Base-by-base conservation (phyloP, 2,888 invertebrate genomes). In the Erynnis tages region DNA sequence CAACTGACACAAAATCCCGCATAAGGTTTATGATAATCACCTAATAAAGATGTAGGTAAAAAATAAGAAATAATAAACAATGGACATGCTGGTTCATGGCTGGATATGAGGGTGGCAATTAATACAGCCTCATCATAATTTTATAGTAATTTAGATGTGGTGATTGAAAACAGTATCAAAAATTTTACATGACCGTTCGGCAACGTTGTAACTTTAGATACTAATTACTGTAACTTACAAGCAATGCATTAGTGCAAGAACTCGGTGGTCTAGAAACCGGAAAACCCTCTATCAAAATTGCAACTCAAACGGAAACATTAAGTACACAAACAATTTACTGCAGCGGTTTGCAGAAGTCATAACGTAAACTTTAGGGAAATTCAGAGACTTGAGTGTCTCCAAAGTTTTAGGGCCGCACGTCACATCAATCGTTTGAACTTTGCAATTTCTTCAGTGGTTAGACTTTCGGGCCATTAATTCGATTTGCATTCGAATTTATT, bases 341-440 rank as follows among this genome's bases (percentile, higher is more conserved):
- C 41, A 49, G 34, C 41, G 41, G 49, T 49, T 49, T 41, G 25
- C 25, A 27, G 25, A 41, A 41, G 34, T 41, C 32, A 34, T 49
- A 49, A 49, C 34, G 25, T 27, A 41, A 49, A 49, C 41, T 41
- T 49, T 16, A 41, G 34, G 30, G 49, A 41, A 49, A 34, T 41
- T 41, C 41, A 11, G 40, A 41, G 34, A 17, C 32, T 34, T 25
- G 16, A 49, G 49, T 41, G 34, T 34, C 40, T 41, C 41, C 34
- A 27, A 41, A 49, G 32, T 49, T 40, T 40, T 7, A 16, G 29
- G 14, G 23, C 34, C 17, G 34, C 40, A 25, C 13, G 41, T 23
- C 41, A 49, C 40, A 32, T 49, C 16, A 17, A 49, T 40, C 32
- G 21, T 7, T 11, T 4, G 4, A 40, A 30, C 30, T 38, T 38